Evolutionary conservation across 2,888 invertebrate genomes (phyloP).

Genomic region (Caenorhabditis sp.): DNA sequence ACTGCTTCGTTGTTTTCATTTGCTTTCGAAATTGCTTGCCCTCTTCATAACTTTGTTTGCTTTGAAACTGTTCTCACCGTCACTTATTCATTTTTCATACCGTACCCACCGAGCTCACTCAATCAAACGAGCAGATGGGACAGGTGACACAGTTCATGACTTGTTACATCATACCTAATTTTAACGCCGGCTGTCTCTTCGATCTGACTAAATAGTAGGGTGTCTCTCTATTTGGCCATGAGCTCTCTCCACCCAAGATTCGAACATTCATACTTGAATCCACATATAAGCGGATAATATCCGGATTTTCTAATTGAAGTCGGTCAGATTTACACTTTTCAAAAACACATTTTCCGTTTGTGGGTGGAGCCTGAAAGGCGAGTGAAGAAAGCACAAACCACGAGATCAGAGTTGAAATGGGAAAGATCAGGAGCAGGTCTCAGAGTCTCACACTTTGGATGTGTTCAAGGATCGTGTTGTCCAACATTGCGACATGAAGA

Average conservation of each 20-base stretch:
- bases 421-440: not conserved
- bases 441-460: no score
- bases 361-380: no score
- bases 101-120: conserved; percentile 24
- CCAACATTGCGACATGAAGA: conserved; percentile 10
- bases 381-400: no score
- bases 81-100: not conserved
- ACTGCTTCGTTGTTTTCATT: no score
- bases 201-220: conserved; percentile 21
- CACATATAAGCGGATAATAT: conserved; percentile 17
- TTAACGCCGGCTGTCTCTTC: conserved; percentile 52
- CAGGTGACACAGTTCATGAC: conserved; percentile 68
- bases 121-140: conserved; percentile 55
- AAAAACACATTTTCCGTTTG: no score
- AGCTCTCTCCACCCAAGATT: not conserved
- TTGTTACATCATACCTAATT: conserved; percentile 68
- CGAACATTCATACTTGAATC: conserved; percentile 25
- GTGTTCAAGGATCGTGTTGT: conserved; percentile 9
- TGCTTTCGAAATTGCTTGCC: no score
- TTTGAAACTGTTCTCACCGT: not conserved
- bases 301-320: not conserved
- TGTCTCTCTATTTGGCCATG: conserved; percentile 16
- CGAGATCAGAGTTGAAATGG: no score
- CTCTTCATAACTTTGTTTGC: no score
- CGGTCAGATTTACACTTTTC: not conserved